Evolutionary conservation across 2,113 vertebrate species (phyloP), one percentile per base, ranked within the genome.

Genomic region (Dolichotis patagonum): DNA sequence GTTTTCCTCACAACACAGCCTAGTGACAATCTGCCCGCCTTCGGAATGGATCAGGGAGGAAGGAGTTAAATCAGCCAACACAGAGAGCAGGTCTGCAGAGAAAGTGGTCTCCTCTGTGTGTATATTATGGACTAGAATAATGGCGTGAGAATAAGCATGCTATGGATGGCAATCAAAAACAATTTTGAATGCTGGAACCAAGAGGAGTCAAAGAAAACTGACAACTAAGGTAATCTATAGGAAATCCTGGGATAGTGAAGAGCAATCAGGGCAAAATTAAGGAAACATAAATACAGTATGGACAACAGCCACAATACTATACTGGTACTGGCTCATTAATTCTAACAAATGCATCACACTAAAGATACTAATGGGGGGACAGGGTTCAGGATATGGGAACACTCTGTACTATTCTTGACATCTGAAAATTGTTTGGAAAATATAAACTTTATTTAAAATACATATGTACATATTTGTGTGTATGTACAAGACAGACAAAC

Each of bases 31-130:
- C 14, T 8, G 5, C 12, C 26, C 3, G 10, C 26, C 38, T 38
- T 24, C 38, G 0, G 2, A 58, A 19, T 0, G 9, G 5, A 38
- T 0, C 13, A 28, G 38, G 82, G 16, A n/a, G 38, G 65, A 43
- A 32, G 43, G 60, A 28, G 10, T 41, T 65, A 85, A 49, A 20
- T 24, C 8, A 69, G 85, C 32, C 24, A 54, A 19, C 9, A 58
- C 67, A 85, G 35, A 56, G 35, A 73, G 65, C 52, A 30, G 14
- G n/a, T 26, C 49, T 65, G 32, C 63, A 7, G 22, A 52, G 43
- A 62, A 54, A 10, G 35, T 19, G 35, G 46, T 7, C 46, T 71
- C 4, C 46, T 71, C 54, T n/a, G 24, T 71, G 20, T 16, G 35
- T 14, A 32, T 14, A 4, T 67, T 20, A 1, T 4, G 54, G 65